Conservation (phyloP, 1,140 invertebrate species). For the Drosophila pseudoananassae region DNA sequence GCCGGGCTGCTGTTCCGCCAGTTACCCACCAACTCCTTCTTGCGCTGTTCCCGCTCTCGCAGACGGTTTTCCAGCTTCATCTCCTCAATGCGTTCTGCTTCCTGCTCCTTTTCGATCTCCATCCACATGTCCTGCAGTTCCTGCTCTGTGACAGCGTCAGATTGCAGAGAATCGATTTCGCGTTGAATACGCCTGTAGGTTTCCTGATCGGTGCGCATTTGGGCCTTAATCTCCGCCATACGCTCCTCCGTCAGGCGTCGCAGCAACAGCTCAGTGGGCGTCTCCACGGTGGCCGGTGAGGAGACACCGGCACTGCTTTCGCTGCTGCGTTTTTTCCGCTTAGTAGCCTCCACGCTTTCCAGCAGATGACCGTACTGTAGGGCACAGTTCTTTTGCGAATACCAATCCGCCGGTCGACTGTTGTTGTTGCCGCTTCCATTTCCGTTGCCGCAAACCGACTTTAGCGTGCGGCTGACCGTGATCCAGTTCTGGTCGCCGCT, state of each 20-base stretch:
- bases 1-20: slow-evolving; percentile 84
- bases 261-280: slow-evolving; percentile 92
- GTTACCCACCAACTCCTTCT: slow-evolving; percentile 85
- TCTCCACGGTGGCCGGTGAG: slow-evolving; percentile 82
- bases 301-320: slow-evolving; percentile 85
- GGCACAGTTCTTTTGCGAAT: slow-evolving; percentile 96
- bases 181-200: slow-evolving; percentile 89
- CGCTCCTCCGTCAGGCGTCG: slow-evolving; percentile 91
- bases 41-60: slow-evolving; percentile 88
- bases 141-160: slow-evolving; percentile 87
- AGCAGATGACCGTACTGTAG: slow-evolving; percentile 93
- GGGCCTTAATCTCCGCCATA: slow-evolving; percentile 90
- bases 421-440: slow-evolving; percentile 85
- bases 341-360: slow-evolving; percentile 93
- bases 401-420: slow-evolving; percentile 90
- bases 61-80: slow-evolving; percentile 88
- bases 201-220: slow-evolving; percentile 88
- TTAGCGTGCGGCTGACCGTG: slow-evolving; percentile 92
- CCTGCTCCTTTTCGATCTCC: slow-evolving; percentile 89
- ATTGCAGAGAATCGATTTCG: slow-evolving; percentile 84
- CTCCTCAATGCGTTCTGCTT: slow-evolving; percentile 88
- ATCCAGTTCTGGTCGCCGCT: slow-evolving; percentile 98
- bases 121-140: slow-evolving; percentile 89
- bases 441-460: slow-evolving; percentile 89
- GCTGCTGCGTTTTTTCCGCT: slow-evolving; percentile 90